These are phyloP conservation scores for Phenacoccus solenopsis DNA, from an alignment of 1,140 invertebrate genomes.

Conservation along the genomic window DNA sequence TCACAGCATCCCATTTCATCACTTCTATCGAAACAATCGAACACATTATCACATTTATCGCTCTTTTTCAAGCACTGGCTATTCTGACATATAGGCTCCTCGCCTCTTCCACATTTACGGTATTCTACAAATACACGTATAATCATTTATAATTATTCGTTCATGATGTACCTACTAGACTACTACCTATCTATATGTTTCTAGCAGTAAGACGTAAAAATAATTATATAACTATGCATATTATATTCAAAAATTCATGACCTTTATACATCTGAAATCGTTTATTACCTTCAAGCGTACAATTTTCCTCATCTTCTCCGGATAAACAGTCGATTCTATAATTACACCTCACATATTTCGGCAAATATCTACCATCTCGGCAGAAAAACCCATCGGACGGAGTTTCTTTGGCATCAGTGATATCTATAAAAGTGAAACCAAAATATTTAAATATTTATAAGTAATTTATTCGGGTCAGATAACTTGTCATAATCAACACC, in stretches of 20 bases:
- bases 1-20: slow-evolving; percentile 36
- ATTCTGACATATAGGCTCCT: slow-evolving; percentile 31
- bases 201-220: no score
- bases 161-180: no score
- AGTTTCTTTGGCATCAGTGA: not conserved
- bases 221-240: no score
- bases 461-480: no score
- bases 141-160: no score
- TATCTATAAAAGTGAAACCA: not conserved
- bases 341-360: slow-evolving; percentile 31
- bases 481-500: no score
- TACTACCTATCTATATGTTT: no score
- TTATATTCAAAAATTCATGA: no score
- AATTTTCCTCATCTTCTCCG: slow-evolving; percentile 37
- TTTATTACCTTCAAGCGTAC: no score
- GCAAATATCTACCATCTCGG: slow-evolving; percentile 34
- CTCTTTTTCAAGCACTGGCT: slow-evolving; percentile 33
- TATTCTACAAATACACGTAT: not conserved
- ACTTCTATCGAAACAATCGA: slow-evolving; percentile 37
- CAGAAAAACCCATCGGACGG: slow-evolving; percentile 30
- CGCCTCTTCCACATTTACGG: not conserved
- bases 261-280: no score
- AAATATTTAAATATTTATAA: no score
- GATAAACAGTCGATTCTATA: slow-evolving; percentile 34
- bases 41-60: slow-evolving; percentile 30